Evolutionary conservation across 2,797 vertebrate genomes (phyloP), one percentile per base, ranked within the genome.

Genomic region (Streptopelia turtur): DNA sequence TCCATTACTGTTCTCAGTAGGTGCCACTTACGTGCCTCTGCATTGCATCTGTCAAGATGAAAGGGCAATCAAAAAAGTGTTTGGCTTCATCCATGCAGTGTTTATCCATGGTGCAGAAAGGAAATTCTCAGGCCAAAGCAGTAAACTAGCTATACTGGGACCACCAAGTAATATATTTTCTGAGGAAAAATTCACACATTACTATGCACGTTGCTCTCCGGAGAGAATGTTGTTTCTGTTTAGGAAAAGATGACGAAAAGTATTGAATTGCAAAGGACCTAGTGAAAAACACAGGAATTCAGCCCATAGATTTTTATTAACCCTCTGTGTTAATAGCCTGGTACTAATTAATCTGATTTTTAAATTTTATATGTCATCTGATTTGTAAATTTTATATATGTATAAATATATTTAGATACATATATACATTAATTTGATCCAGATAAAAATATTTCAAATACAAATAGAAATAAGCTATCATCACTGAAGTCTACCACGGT

Each of bases 1-100:
- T 63, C 89, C 89, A 92, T 97, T 93, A 88, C 90, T 28, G 5
- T 64, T 96, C 96, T 95, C 97, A 84, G 94, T 84, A 78, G 95
- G 95, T 84, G 93, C 52, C 92, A 92, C 89, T 97, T 95, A 87
- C 1, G 30, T 47, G 93, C 79, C 59, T 89, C 82, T 80, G 41
- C 71, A 31, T 76, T 78, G 66, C 21, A 27, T 89, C 96, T 95
- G 96, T 91, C 31, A 92, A 91, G 94, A 95, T 81, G 76, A 95
- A 95, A 94, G 15, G 55, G 55, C 83, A 49, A 81, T 92, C 87
- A 93, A 8, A 33, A 82, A 93, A 83, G 43, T 13, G 27, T 60
- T 69, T 0, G 45, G 69, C 78, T 20, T 56, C 31, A 52, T 52
- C 14, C 5, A 1, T 13, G 10, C 60, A 65, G 41, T 47, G 22